phyloP scores from a whole-genome alignment of 2,113 vertebrate genomes.

The Onychostruthus taczanowskii region DNA sequence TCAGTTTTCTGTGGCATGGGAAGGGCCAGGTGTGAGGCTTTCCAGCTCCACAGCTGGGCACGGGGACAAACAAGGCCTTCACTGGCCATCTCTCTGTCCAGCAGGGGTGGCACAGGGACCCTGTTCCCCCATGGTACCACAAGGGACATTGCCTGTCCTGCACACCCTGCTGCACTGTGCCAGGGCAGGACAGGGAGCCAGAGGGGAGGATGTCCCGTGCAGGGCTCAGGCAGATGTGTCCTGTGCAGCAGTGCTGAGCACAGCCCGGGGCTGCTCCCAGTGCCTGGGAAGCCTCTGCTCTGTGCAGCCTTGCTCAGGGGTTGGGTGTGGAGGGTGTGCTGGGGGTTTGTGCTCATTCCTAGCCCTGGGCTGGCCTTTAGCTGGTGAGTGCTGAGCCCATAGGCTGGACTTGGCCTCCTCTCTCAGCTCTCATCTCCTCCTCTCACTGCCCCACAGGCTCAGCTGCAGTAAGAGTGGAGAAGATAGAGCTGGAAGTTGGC shows the following conservation, averaged over 20 bases:
- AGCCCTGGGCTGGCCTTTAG: neutral
- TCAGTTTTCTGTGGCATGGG: neutral
- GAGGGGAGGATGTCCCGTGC: accelerated
- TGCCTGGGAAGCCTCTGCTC: neutral
- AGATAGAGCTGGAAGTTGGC: neutral
- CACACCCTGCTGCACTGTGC: neutral
- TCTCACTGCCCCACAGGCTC: neutral
- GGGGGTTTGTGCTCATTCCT: neutral
- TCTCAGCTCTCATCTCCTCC: neutral
- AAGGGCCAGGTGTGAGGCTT: neutral
- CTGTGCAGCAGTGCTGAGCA: neutral
- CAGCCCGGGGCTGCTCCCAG: neutral
- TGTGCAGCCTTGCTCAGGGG: accelerated
- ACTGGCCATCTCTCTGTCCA: neutral
- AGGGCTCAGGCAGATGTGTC: neutral
- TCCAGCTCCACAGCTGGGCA: neutral
- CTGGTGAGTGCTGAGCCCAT: neutral
- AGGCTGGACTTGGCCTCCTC: neutral
- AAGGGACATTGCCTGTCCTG: accelerated
- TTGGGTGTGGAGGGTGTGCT: accelerated
- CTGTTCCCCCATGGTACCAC: neutral
- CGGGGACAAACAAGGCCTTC: neutral
- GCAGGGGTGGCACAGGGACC: accelerated
- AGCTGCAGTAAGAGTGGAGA: neutral
- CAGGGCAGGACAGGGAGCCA: neutral